These are phyloP conservation scores for Lucilia cuprina DNA, from an alignment of 1,140 invertebrate species.

Conservation along the genomic window DNA sequence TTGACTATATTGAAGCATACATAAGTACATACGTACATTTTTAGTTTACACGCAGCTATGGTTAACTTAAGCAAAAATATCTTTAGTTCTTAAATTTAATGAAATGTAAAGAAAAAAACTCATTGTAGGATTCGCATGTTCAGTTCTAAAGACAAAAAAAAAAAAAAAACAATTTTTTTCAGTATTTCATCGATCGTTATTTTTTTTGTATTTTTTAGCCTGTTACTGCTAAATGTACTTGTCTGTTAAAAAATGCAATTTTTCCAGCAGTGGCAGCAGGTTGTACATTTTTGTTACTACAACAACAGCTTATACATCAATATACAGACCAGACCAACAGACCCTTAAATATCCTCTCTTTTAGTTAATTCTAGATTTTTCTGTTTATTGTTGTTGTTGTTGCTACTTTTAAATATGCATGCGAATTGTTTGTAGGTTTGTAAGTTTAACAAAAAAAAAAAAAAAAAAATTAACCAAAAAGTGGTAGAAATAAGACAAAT, in stretches of 20 bases:
- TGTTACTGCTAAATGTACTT: conserved; percentile 11
- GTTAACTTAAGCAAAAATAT: neutral
- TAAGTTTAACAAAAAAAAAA: neutral
- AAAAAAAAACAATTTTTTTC: neutral
- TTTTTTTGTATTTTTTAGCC: neutral
- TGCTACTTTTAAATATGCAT: neutral
- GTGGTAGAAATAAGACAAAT: conserved; percentile 8
- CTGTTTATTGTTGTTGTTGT: too few relatives aligned
- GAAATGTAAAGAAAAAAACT: neutral
- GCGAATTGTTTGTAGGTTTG: neutral
- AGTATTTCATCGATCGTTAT: neutral
- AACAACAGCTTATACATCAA: neutral
- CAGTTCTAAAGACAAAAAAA: neutral
- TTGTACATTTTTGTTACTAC: neutral
- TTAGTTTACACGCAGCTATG: neutral
- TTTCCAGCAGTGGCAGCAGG: neutral
- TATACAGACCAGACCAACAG: neutral
- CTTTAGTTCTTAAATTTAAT: conserved; percentile 3
- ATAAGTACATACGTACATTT: neutral
- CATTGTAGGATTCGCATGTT: conserved; percentile 5
- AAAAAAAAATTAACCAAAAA: conserved; percentile 12
- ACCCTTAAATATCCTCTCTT: neutral
- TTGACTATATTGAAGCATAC: neutral
- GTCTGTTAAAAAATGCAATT: conserved; percentile 3
- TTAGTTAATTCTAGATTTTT: neutral